Evolutionary conservation across 2,797 vertebrate genomes (phyloP), one percentile per base, ranked within the genome.

Genomic region (Vultur gryphus): DNA sequence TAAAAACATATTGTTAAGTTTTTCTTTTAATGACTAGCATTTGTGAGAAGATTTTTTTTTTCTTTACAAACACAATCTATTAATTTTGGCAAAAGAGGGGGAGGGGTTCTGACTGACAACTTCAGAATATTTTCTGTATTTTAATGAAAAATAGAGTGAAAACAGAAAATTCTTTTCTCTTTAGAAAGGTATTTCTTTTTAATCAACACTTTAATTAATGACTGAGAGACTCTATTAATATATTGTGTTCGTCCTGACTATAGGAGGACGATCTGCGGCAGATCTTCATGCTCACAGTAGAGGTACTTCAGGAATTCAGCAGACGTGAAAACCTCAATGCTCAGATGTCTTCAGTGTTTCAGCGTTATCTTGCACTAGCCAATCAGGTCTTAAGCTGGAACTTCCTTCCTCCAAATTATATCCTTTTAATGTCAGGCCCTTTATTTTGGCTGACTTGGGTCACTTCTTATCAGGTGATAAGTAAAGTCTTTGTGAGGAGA

Each of bases 351-450:
- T 99, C 98, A 2, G 99, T 99, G 93, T 99, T 99, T 98, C 99
- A 99, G 97, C 99, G 99, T 73, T 99, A 98, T 71, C 98, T 98
- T 96, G 98, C 98, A 95, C 98, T 98, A 59, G 98, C 98, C 97
- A 99, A 99, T 98, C 99, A 99, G 97, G 99, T 99, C 94, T 98
- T 99, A 98, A 99, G 99, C 98, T 99, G 99, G 99, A 99, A 99
- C 98, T 99, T 99, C 97, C 98, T 99, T 96, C 99, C 99, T 93
- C 99, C 99, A 80, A 99, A 99, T 98, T 98, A 99, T 99, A 99
- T 99, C 99, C 99, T 99, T 99, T 98, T 90, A 55, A 70, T 44
- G 46, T 55, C 48, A 55, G 31, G 72, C 54, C 17, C 14, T 69
- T 91, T 89, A 37, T 62, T 96, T 87, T 80, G 64, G 16, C 57